Percentiles rank a stretch among this genome's conserved stretches.
These are phyloP conservation scores for Pectinophora gossypiella DNA, from an alignment of 1,140 invertebrate genomes.

Conservation along the genomic window DNA sequence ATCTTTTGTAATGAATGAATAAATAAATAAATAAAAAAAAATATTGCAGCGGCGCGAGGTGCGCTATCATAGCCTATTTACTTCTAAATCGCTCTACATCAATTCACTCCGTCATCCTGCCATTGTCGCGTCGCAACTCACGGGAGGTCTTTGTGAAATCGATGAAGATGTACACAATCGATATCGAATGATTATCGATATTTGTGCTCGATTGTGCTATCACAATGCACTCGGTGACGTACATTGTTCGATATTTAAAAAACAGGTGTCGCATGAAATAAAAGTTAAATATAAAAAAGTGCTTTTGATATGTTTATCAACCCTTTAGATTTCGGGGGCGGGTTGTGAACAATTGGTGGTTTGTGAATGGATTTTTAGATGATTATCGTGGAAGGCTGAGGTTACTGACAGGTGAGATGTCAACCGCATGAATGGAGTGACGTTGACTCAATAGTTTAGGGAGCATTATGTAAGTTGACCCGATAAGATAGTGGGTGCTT, in stretches of 20 bases:
- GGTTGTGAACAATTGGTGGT: slow-evolving; percentile 58
- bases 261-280: slow-evolving; percentile 58
- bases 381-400: slow-evolving; percentile 59
- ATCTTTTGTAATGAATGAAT: too few species aligned
- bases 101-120: slow-evolving; percentile 13
- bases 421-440: slow-evolving; percentile 47
- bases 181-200: slow-evolving; percentile 64
- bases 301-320: slow-evolving; percentile 73
- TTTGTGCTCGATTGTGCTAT: slow-evolving; percentile 53
- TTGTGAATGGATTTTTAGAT: slow-evolving; percentile 61
- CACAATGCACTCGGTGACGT: slow-evolving; percentile 50
- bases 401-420: slow-evolving; percentile 72
- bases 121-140: slow-evolving; percentile 26
- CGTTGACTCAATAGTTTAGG: slow-evolving; percentile 32
- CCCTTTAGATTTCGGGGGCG: slow-evolving; percentile 61
- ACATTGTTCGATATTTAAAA: slow-evolving; percentile 42
- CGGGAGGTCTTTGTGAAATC: slow-evolving; percentile 53
- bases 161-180: slow-evolving; percentile 39
- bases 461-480: slow-evolving; percentile 42
- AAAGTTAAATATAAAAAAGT: too few species aligned
- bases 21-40: too few species aligned
- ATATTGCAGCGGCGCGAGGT: too few species aligned
- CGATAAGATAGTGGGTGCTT: slow-evolving; percentile 40
- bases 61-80: too few species aligned
- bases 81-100: too few species aligned